phyloP scores from a whole-genome alignment of 2,797 vertebrate species.

The Galago senegalensis region DNA sequence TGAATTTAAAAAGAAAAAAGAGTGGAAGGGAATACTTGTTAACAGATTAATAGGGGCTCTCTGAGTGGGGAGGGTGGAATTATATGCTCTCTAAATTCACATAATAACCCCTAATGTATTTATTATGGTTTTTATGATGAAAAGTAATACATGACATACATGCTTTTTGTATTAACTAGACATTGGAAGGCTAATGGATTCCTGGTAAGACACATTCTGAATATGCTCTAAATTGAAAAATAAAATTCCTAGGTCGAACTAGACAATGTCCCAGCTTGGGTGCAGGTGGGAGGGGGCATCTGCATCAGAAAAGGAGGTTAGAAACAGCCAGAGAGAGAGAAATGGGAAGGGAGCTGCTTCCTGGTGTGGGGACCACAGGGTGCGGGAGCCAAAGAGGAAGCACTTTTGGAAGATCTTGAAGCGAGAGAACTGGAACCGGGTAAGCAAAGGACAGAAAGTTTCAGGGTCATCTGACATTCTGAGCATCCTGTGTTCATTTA shows the following conservation, averaged over 20 bases:
- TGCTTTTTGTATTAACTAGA: neutral
- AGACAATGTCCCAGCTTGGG: neutral
- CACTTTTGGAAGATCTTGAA: neutral
- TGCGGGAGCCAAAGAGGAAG: neutral
- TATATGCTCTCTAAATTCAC: slow-evolving; percentile 34
- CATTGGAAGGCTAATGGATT: neutral
- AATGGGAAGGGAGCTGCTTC: accelerated
- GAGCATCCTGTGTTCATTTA: neutral
- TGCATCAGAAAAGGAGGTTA: neutral
- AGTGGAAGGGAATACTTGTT: neutral
- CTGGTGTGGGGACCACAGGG: accelerated
- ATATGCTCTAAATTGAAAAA: neutral
- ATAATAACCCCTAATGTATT: neutral
- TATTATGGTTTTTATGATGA: neutral
- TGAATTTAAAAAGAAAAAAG: neutral
- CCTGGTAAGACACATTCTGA: neutral
- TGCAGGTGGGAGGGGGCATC: accelerated
- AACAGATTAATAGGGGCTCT: neutral
- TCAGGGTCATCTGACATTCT: neutral
- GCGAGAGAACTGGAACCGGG: neutral
- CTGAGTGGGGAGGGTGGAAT: neutral
- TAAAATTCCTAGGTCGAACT: neutral
- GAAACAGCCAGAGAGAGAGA: accelerated
- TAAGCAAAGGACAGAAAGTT: neutral
- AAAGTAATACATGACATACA: neutral